phyloP scores from a whole-genome alignment of 1,140 invertebrate species.

The Pteromalus puparum region DNA sequence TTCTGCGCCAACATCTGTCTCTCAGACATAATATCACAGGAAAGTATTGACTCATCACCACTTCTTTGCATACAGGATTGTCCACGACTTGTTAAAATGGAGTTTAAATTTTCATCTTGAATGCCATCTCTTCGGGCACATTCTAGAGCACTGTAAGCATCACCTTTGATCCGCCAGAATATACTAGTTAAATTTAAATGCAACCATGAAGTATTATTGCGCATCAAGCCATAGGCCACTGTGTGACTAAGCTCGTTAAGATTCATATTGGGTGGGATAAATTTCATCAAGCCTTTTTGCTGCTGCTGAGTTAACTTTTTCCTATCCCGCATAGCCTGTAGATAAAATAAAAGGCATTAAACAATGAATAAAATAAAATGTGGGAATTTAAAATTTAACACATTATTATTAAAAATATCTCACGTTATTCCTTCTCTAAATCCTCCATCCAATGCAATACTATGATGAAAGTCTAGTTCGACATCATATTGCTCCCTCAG shows the following conservation, averaged over 20 bases:
- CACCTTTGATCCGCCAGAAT: constrained; percentile 89
- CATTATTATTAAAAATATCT: constrained; percentile 36
- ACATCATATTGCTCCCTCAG: constrained; percentile 79
- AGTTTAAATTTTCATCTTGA: constrained; percentile 57
- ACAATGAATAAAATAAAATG: background rate
- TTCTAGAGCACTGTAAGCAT: constrained; percentile 86
- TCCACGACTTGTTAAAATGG: constrained; percentile 63
- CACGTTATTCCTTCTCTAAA: constrained; percentile 69
- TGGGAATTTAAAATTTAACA: constrained; percentile 36
- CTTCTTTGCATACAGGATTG: constrained; percentile 75
- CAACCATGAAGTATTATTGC: constrained; percentile 88
- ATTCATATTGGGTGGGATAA: constrained; percentile 79
- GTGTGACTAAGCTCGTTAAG: constrained; percentile 82
- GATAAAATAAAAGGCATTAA: constrained; percentile 49
- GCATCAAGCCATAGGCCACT: constrained; percentile 79
- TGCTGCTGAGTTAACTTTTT: constrained; percentile 79
- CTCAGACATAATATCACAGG: constrained; percentile 73
- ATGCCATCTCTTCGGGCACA: constrained; percentile 80
- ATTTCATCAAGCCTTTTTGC: constrained; percentile 81
- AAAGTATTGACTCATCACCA: constrained; percentile 74
- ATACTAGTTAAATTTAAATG: constrained; percentile 90
- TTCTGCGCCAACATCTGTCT: constrained; percentile 68
- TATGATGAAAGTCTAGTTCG: constrained; percentile 83
- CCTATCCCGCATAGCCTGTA: constrained; percentile 79
- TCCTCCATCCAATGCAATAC: constrained; percentile 76